Evolutionary conservation across 2,113 vertebrate species (phyloP), one percentile per base, ranked within the genome.

Genomic region (Labrus mixtus): DNA sequence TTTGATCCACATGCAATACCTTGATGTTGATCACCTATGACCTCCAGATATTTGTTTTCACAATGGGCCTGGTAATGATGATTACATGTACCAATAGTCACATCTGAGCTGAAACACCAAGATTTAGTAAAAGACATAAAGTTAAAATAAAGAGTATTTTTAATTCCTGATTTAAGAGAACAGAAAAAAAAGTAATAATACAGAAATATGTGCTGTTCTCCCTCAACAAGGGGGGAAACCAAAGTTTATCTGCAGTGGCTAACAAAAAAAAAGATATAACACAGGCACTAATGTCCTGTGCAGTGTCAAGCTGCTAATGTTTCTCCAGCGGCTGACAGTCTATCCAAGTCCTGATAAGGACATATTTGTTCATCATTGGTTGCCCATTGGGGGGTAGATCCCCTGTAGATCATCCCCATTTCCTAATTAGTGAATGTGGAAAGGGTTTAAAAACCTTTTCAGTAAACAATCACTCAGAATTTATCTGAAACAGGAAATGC

Each of bases 401-500:
- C 68, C 74, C 73, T 78, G 73, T 86, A 75, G 70, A n/a, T 72
- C 77, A 87, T 67, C 67, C 59, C 55, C 37, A 4, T 74, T 87
- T 64, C 61, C 86, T 63, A 87, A 90, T 91, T 90, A 93, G 66
- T 76, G 73, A 66, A 68, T 10, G 22, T 39, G 68, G 64, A 68
- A 76, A 73, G 64, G 60, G 37, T 68, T 69, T 84, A 45, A 82
- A 83, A 84, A 78, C 57, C 57, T n/a, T 78, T 81, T 67, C 41
- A 50, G 80, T 91, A 92, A 94, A 94, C 90, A 92, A 15, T 75
- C 62, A 84, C 81, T 78, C 82, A 54, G 61, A 68, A 83, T 89
- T 85, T 73, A 78, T 79, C 81, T 87, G 58, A 84, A 77, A 86
- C 90, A 92, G 89, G 81, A 94, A 93, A 93, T 89, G 80, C 82